Conservation (phyloP, 2,113 vertebrate species). For the Salminus brasiliensis region DNA sequence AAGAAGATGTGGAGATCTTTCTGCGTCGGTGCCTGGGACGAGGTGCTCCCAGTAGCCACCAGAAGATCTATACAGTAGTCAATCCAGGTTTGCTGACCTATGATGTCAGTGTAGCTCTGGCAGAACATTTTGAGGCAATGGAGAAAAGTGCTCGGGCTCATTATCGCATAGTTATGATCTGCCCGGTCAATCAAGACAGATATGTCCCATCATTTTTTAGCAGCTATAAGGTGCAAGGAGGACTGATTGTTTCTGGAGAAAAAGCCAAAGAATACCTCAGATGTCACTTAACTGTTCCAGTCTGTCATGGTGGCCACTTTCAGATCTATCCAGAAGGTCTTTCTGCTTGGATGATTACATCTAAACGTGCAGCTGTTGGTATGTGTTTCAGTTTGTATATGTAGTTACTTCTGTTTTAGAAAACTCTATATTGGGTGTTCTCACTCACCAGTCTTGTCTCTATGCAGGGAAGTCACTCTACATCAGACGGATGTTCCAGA, state of each 20-base stretch:
- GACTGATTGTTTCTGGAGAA: conserved; percentile 46
- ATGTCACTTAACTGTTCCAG: conserved; percentile 64
- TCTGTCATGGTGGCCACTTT: conserved; percentile 7
- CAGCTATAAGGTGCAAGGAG: conserved; percentile 68
- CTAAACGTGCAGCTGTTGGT: conserved; percentile 77
- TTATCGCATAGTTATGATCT: conserved; percentile 73
- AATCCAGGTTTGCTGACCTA: conserved; percentile 74
- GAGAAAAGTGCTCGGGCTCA: conserved; percentile 56
- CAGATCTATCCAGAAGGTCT: conserved; percentile 65
- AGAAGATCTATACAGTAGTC: conserved; percentile 75
- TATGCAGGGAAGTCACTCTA: conserved; percentile 76
- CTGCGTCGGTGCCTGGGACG: conserved; percentile 71
- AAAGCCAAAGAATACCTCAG: conserved; percentile 64
- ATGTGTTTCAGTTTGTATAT: conserved; percentile 38
- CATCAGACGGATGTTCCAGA: conserved; percentile 70
- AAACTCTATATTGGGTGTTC: neutral
- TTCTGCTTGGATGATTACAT: conserved; percentile 74
- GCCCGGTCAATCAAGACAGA: conserved; percentile 70
- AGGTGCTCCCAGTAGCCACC: conserved; percentile 39
- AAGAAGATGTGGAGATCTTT: conserved; percentile 79
- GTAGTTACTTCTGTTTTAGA: neutral
- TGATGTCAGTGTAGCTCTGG: conserved; percentile 72
- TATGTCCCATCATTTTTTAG: conserved; percentile 78
- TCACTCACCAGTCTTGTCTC: neutral
- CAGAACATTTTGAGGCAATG: conserved; percentile 67